Conservation (phyloP, 1,140 invertebrate species). For the Halesus radiatus region DNA sequence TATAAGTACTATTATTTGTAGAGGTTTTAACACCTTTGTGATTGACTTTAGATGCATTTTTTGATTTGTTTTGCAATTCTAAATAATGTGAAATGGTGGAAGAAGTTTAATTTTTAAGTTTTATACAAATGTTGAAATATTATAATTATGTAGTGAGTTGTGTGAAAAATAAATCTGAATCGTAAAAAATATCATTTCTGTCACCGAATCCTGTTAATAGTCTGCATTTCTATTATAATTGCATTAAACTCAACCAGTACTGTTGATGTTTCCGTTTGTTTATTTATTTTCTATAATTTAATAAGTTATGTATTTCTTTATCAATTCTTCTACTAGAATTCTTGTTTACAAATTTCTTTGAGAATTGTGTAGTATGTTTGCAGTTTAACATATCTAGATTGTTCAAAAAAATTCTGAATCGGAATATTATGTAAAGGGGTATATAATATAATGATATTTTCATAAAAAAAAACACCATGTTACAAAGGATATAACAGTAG, state of each 20-base stretch:
- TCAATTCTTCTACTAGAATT: no score
- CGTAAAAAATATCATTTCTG: no score
- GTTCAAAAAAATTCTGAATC: conserved; percentile 23
- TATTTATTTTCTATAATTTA: no score
- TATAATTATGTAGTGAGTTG: not conserved
- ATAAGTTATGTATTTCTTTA: no score
- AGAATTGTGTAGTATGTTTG: not conserved
- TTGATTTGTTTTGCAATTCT: not conserved
- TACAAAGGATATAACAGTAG: no score
- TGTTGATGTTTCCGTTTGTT: no score
- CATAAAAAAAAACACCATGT: no score
- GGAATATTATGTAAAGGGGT: not conserved
- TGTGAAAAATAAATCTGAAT: no score
- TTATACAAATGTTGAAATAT: not conserved
- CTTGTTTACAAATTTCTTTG: not conserved
- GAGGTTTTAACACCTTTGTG: no score
- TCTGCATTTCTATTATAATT: no score
- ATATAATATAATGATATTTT: not conserved
- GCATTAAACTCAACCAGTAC: no score
- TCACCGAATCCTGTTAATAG: no score
- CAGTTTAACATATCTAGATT: conserved; percentile 31
- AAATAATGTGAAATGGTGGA: not conserved
- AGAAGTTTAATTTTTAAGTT: not conserved
- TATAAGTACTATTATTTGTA: conserved; percentile 1
- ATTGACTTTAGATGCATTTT: not conserved